Evolutionary conservation across 2,888 invertebrate species (phyloP), one percentile per base, ranked within the genome.

Genomic region (Lampropteryx suffumata): DNA sequence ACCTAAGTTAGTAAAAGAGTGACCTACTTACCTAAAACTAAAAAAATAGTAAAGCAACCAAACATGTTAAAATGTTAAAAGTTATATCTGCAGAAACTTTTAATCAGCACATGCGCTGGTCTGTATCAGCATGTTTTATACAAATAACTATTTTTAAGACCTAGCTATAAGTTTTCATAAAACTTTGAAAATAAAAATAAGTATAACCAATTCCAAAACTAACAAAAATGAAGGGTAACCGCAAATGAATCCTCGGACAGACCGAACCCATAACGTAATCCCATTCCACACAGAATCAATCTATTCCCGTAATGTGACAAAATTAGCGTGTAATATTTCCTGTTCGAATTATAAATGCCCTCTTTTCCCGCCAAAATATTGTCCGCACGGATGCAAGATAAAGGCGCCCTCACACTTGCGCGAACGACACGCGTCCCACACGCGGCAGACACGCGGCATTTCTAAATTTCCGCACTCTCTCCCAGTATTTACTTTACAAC

Each of bases 281-380:
- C 75, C 57, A 59, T 69, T 71, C 65, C 63, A 59, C 79, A 51
- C 76, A 79, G 70, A 84, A 86, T 86, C 86, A 87, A 89, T 88
- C 81, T 79, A 79, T 78, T 62, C 78, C 75, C 74, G 52, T 79
- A 81, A 82, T 76, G 79, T 76, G 79, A 72, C 78, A 76, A 89
- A 89, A 90, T 90, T 90, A 88, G 89, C 88, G 88, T 90, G 86
- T 89, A 87, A 89, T 89, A 80, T 84, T 87, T 82, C 87, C 85
- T 82, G 79, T 80, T 77, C 69, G 79, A 83, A 85, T 88, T 88
- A 87, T 83, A 84, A 79, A 85, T 79, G 75, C 73, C 77, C 79
- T 69, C 64, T 73, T 79, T 79, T 74, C 69, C 66, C 73, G 73
- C 71, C 71, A 73, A 76, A 79, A 76, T 70, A 76, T 76, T 76